phyloP scores from a whole-genome alignment of 2,113 vertebrate species.

The Illadopsis cleaveri region DNA sequence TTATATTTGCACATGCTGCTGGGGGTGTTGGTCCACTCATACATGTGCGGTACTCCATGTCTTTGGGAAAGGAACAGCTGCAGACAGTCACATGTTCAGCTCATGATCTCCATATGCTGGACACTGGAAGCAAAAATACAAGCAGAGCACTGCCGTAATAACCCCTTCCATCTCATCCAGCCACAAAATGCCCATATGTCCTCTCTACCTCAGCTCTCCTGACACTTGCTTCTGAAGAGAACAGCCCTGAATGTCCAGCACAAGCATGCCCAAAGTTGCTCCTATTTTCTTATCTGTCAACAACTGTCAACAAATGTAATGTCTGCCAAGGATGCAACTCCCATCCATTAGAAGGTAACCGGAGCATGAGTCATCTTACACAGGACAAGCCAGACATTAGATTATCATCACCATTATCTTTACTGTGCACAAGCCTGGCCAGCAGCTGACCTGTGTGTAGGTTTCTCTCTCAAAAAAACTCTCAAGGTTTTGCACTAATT shows the following conservation, averaged over 20 bases:
- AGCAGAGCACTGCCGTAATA: not conserved
- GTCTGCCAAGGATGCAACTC: not conserved
- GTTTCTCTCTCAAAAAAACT: not conserved
- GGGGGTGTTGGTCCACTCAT: not conserved
- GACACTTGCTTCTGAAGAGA: not conserved
- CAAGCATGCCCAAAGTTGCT: not conserved
- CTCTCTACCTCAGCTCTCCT: not conserved
- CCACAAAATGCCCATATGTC: not conserved
- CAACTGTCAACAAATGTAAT: not conserved
- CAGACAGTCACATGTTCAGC: not conserved
- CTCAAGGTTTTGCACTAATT: not conserved
- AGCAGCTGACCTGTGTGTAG: not conserved
- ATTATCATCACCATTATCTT: not conserved
- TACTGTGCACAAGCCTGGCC: not conserved
- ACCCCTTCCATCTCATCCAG: accelerated
- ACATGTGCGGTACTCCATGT: accelerated
- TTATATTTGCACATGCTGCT: not conserved
- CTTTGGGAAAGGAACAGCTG: not conserved
- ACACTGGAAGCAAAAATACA: too few relatives aligned
- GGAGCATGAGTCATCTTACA: not conserved
- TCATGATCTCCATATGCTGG: not conserved
- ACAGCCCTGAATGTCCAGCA: not conserved
- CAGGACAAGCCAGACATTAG: not conserved
- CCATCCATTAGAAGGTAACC: not conserved
- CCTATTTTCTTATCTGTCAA: not conserved